A percentile compares a stretch with the other conserved stretches of the same genome.
These are phyloP conservation scores for Amorpha juglandis DNA, from an alignment of 2,888 invertebrate species.

Conservation along the genomic window DNA sequence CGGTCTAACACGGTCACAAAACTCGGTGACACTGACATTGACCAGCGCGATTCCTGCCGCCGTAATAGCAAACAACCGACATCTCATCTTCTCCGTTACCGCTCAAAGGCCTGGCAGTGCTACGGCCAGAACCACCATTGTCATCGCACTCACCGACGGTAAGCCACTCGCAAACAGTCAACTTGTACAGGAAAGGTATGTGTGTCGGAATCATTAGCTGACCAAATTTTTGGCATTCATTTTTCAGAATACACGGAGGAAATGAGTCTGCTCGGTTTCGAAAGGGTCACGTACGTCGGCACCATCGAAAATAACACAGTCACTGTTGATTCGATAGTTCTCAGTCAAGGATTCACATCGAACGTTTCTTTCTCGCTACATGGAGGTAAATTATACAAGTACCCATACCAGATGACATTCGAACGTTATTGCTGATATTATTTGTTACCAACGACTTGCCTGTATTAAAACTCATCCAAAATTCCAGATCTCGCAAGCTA, in stretches of 20 bases:
- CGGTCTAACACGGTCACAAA: conserved; percentile 26
- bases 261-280: conserved; percentile 43
- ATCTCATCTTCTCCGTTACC: conserved; percentile 27
- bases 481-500: conserved; percentile 41
- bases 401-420: not conserved
- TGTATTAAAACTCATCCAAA: not conserved
- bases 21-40: conserved; percentile 33
- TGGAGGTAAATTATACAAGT: conserved; percentile 15
- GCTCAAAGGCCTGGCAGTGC: not conserved
- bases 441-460: not conserved
- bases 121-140: conserved; percentile 4
- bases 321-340: conserved; percentile 1
- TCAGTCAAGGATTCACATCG: not conserved
- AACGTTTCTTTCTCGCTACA: not conserved
- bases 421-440: not conserved
- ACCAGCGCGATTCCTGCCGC: conserved; percentile 37
- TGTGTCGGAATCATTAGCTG: not conserved
- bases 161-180: conserved; percentile 8
- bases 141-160: conserved; percentile 14
- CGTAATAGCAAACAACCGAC: conserved; percentile 38
- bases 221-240: not conserved
- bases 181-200: not conserved
- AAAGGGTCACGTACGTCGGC: conserved; percentile 46
- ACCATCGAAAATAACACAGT: conserved; percentile 35
- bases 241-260: conserved; percentile 2